Conservation (phyloP, 53 echinoderm and acorn worm genomes). For the Holothuria scabra region DNA sequence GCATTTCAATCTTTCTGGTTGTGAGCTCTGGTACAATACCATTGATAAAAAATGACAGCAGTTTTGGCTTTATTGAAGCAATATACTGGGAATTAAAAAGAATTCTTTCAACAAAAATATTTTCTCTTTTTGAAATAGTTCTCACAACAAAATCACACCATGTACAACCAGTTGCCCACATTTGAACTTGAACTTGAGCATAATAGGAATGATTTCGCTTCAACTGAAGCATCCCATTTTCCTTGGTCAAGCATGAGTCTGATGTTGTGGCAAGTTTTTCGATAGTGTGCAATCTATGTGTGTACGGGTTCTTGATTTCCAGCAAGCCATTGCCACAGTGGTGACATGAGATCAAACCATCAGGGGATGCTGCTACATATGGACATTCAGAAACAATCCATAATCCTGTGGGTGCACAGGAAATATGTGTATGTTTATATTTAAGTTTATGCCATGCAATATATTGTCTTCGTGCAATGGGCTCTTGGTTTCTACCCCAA, state of each 20-base stretch:
- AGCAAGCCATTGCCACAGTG: constrained; percentile 59
- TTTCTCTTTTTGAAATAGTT: constrained; percentile 46
- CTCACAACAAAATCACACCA: constrained; percentile 67
- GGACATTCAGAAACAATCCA: constrained; percentile 58
- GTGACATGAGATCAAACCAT: constrained; percentile 60
- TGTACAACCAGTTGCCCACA: constrained; percentile 51
- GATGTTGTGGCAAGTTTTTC: constrained; percentile 23
- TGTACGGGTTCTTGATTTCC: constrained; percentile 70
- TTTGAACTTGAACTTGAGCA: constrained; percentile 64
- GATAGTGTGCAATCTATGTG: constrained; percentile 41
- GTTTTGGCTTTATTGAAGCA: constrained; percentile 36
- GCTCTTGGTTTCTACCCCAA: constrained; percentile 64
- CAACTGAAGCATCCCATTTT: constrained; percentile 49
- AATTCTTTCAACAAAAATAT: constrained; percentile 62
- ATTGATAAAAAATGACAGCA: constrained; percentile 49
- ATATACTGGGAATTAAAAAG: constrained; percentile 42
- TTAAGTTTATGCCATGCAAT: constrained; percentile 57
- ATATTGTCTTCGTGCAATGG: constrained; percentile 58
- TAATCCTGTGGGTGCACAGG: constrained; percentile 55
- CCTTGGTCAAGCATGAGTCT: constrained; percentile 38
- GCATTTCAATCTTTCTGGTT: constrained; percentile 42
- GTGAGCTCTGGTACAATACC: constrained; percentile 54
- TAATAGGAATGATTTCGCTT: constrained; percentile 56
- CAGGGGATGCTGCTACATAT: constrained; percentile 64
- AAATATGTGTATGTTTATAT: constrained; percentile 44